Conservation (phyloP, 2,888 invertebrate species). For the Aphodius sticticus region DNA sequence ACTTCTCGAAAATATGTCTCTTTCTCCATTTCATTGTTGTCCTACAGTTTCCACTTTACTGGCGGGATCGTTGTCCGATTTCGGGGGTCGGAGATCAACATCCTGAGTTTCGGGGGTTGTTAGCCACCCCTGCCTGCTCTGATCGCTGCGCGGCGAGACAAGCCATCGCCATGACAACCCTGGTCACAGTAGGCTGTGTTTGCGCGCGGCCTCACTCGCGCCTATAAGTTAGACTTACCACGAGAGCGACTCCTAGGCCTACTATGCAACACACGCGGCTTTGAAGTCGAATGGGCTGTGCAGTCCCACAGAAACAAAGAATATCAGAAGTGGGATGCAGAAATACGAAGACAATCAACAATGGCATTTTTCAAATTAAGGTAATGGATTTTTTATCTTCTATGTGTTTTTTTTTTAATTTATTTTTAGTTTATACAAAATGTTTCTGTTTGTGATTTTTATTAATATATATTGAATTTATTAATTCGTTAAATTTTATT, state of each 20-base stretch:
- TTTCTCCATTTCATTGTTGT: background rate
- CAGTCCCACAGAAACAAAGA: conserved; percentile 14
- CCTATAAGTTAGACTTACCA: conserved; percentile 23
- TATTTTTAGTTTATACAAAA: background rate
- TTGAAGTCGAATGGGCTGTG: conserved; percentile 37
- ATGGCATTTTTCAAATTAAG: background rate
- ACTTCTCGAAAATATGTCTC: background rate
- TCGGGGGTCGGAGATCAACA: conserved; percentile 20
- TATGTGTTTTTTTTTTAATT: background rate
- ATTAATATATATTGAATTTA: background rate
- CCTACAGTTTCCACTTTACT: background rate
- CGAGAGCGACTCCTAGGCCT: conserved; percentile 26
- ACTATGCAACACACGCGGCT: conserved; percentile 40
- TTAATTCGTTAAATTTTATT: background rate
- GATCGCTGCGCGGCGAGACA: conserved; percentile 17
- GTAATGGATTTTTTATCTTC: background rate
- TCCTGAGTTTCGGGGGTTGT: conserved; percentile 15
- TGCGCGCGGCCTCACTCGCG: conserved; percentile 27
- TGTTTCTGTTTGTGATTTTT: background rate
- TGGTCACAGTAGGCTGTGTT: conserved; percentile 16
- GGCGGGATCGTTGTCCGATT: conserved; percentile 8
- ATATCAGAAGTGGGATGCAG: background rate
- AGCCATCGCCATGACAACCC: conserved; percentile 36
- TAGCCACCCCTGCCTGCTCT: conserved; percentile 18
- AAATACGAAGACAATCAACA: background rate